Base-by-base conservation (phyloP, 1,140 invertebrate species). In the Aphidius gifuensis region DNA sequence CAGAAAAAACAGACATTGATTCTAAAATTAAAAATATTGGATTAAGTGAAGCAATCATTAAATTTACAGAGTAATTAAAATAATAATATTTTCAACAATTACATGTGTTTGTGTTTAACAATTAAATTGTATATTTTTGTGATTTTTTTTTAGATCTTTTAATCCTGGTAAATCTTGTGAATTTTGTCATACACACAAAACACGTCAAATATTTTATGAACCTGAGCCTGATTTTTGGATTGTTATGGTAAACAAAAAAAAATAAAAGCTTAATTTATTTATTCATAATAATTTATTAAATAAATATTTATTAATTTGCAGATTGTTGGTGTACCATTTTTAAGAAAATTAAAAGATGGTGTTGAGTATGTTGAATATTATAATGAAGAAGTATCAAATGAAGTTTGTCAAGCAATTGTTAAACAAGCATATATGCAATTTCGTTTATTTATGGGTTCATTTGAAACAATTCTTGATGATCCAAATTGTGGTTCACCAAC, bases 201-300 rank as follows among this genome's bases (percentile, higher is more conserved):
- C 90, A 54, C 85, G 91, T 65, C 92, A 95, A 73, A 82, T 96
- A 40, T 95, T 93, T 77, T 89, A 87, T 74, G 86, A 95, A 81
- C 88, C 93, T 6, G 94, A 97, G 78, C 83, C 85, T 69, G 84
- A 90, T 70, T 95, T 89, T 75, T 97, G 94, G 93, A 89, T 97
- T 82, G 88, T 95, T 58, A 86, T 97, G 90, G 94, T 96, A 86
- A 83, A n/a, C n/a, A n/a, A n/a, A n/a, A 40, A 50, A 16, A 16
- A 60, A n/a, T n/a, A 16, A 1, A 16, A 16, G 16, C 16, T 16
- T 16, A 16, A 16, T 16, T 16, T n/a, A n/a, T n/a, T n/a, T n/a
- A n/a, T n/a, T n/a, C 1, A 16, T 0, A 16, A 16, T 16, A 16
- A n/a, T n/a, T 16, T 16, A 16, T 16, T 16, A 16, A 32, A 32